These are phyloP conservation scores for Periophthalmodon schlosseri DNA, from an alignment of 2,113 vertebrate genomes.

Conservation along the genomic window DNA sequence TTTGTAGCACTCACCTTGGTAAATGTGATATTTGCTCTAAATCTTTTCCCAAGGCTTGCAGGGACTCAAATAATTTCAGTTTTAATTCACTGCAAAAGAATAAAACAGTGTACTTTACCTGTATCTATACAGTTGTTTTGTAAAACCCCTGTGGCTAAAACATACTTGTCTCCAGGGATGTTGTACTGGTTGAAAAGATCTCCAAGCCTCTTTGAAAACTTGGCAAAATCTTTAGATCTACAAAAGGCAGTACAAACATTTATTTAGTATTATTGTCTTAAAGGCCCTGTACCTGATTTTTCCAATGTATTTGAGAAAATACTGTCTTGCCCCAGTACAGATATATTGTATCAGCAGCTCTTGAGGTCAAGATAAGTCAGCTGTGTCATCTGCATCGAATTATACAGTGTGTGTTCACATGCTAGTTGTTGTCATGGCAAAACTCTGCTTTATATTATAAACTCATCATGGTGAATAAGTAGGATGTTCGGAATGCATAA, in stretches of 20 bases:
- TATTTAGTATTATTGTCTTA: not conserved
- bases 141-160: not conserved
- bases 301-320: too few species aligned
- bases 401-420: too few species aligned
- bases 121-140: not conserved
- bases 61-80: constrained; percentile 76
- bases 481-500: too few species aligned
- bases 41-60: constrained; percentile 79
- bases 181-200: constrained; percentile 75
- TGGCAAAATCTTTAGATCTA: constrained; percentile 80
- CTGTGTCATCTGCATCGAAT: too few species aligned
- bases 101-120: not conserved
- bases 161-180: constrained; percentile 81
- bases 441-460: too few species aligned
- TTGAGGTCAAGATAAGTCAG: too few species aligned
- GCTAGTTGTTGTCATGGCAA: too few species aligned
- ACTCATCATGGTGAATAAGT: too few species aligned
- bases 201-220: constrained; percentile 78
- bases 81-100: constrained; percentile 72
- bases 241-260: not conserved
- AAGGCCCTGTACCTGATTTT: not conserved
- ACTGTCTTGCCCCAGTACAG: too few species aligned
- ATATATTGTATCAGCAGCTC: too few species aligned
- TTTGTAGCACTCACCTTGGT: constrained; percentile 69
- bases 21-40: constrained; percentile 76